Evolutionary conservation across 2,113 vertebrate genomes (phyloP).

Genomic region (Rousettus leschenaultii): DNA sequence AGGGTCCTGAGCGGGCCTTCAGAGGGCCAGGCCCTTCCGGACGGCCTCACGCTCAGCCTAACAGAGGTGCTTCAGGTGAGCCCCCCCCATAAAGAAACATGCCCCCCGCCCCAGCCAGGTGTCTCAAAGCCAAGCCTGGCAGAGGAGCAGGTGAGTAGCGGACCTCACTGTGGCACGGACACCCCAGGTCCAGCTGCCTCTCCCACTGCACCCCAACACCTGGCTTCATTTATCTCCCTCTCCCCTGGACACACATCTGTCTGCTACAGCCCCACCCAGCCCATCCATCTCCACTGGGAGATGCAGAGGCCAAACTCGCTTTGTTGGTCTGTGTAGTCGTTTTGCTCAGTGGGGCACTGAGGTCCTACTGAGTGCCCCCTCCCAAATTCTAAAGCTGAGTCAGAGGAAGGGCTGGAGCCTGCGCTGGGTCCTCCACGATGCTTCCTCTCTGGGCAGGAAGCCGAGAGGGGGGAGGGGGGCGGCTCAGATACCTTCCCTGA

Average conservation of each 20-base stretch:
- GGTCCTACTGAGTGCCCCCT: neutral
- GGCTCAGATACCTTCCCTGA: conserved; percentile 71
- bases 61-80: conserved; percentile 73
- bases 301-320: neutral
- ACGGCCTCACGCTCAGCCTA: neutral
- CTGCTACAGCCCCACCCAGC: neutral
- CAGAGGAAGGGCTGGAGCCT: conserved; percentile 77
- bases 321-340: neutral
- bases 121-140: neutral
- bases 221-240: neutral
- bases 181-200: neutral
- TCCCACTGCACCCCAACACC: neutral
- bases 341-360: neutral
- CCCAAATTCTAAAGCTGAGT: conserved; percentile 63
- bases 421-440: conserved; percentile 28
- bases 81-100: neutral
- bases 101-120: neutral
- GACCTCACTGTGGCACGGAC: neutral
- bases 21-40: conserved; percentile 46
- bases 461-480: conserved; percentile 71
- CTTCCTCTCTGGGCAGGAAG: conserved; percentile 78
- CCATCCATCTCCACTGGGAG: neutral
- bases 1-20: neutral
- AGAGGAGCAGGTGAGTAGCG: neutral
- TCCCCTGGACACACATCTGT: neutral